These are phyloP conservation scores for Gymnothorax javanicus DNA, from an alignment of 2,797 vertebrate species.

Conservation along the genomic window DNA sequence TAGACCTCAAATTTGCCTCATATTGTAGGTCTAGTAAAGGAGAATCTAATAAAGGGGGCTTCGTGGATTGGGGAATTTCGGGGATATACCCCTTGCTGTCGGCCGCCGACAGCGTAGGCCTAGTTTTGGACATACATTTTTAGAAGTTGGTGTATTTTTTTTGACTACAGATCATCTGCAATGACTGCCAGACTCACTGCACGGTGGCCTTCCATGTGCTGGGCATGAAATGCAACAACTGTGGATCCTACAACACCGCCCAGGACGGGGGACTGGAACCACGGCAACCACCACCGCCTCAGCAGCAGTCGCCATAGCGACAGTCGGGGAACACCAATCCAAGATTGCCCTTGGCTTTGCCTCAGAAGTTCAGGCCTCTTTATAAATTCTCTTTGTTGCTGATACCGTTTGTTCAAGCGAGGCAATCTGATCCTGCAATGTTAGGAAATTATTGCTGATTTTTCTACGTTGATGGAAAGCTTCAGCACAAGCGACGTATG, in stretches of 20 bases:
- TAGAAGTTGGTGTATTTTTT: slow-evolving; percentile 20
- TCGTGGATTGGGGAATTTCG: too few species aligned
- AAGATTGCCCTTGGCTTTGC: neutral
- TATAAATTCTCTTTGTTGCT: slow-evolving; percentile 11
- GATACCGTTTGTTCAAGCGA: neutral
- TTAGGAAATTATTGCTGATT: neutral
- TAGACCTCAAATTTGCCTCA: too few species aligned
- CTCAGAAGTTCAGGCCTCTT: neutral
- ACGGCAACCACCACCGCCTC: slow-evolving; percentile 47
- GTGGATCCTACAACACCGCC: slow-evolving; percentile 91
- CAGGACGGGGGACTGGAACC: slow-evolving; percentile 78
- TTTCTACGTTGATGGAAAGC: neutral
- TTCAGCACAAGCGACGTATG: neutral
- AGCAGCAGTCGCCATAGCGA: slow-evolving; percentile 20
- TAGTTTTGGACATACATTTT: too few species aligned
- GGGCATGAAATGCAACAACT: slow-evolving; percentile 89
- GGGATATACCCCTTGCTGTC: too few species aligned
- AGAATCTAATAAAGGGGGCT: too few species aligned
- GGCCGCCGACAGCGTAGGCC: too few species aligned
- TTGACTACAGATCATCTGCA: slow-evolving; percentile 84
- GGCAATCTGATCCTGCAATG: neutral
- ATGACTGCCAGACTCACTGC: slow-evolving; percentile 87
- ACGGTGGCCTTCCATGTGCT: slow-evolving; percentile 87
- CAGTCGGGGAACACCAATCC: slow-evolving; percentile 19
- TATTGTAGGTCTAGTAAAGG: too few species aligned